Evolutionary conservation across 2,888 invertebrate species (phyloP).

Genomic region (Hemithea aestivaria): DNA sequence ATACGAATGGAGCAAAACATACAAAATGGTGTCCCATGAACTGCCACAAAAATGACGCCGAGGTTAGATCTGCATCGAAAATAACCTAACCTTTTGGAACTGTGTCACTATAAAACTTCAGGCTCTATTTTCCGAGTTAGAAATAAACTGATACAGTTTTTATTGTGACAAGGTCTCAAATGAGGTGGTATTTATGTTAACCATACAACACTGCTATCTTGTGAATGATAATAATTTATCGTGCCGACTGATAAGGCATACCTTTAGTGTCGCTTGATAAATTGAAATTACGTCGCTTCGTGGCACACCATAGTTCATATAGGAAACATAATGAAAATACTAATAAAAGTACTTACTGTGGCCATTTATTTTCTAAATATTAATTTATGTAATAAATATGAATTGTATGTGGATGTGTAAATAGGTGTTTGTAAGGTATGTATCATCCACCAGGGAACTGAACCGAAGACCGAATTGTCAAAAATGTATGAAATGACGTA

Average conservation of each 20-base stretch:
- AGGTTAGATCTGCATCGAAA: slow-evolving; percentile 3
- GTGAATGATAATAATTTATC: slow-evolving; percentile 54
- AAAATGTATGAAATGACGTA: no score
- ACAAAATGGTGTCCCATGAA: slow-evolving; percentile 15
- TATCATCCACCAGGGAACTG: no score
- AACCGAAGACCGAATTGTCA: no score
- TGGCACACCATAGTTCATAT: not conserved
- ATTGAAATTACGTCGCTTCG: slow-evolving; percentile 41
- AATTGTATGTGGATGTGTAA: no score
- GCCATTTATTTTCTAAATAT: no score
- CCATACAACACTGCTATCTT: slow-evolving; percentile 37
- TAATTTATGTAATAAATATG: no score
- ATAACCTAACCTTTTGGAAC: slow-evolving; percentile 5
- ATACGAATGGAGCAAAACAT: slow-evolving; percentile 1
- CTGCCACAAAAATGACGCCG: slow-evolving; percentile 19
- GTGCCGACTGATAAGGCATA: slow-evolving; percentile 48
- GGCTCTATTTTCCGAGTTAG: not conserved
- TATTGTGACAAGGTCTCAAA: slow-evolving; percentile 8
- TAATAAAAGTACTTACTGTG: no score
- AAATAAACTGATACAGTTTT: not conserved
- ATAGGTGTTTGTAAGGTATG: no score
- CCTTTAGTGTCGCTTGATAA: slow-evolving; percentile 38
- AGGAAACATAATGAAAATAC: no score
- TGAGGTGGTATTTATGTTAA: slow-evolving; percentile 11
- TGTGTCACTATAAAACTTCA: not conserved